Base-by-base conservation (phyloP, 1,140 invertebrate genomes). In the Thaumetopoea pityocampa region DNA sequence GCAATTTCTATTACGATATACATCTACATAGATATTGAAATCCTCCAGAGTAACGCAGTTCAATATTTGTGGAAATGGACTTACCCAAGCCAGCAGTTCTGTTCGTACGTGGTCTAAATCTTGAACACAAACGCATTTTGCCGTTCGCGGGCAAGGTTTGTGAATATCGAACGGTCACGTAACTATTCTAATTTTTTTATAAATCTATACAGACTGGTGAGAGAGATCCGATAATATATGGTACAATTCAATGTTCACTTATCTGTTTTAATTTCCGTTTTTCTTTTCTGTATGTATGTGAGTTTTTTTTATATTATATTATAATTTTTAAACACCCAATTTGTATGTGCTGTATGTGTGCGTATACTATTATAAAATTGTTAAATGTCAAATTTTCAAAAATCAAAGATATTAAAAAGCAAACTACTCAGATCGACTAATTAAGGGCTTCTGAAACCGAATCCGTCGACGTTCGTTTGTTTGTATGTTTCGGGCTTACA, bases 11-110 rank as follows among this genome's bases (percentile, higher is more conserved):
- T 18, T 14, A 22, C 34, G 14, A 17, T 18, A 9, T 30, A 27
- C 16, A 38, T 38, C 24, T 38, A 40, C 20, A 47, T 40, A 38
- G 30, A 41, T 43, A 42, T 43, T 32, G 43, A 20, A 47, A 47
- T 23, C 41, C n/a, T 50, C 43, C 29, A 45, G 45, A 56, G 44
- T 51, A 50, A 50, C 53, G 46, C 43, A 52, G 42, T 52, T 15
- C 52, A 52, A 61, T 56, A 56, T 56, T 61, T 47, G 49, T 56
- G 43, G 29, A 51, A 61, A 61, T 48, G 32, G 50, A 56, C 57
- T 52, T 48, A 36, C 29, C 27, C n/a, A 22, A 42, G 48, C 35
- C 11, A 40, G 43, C 11, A 40, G 43, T 40, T 49, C 43, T 45
- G 33, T 35, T 33, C 33, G 44, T 46, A 61, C 58, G 58, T 61